phyloP scores from a whole-genome alignment of 2,113 vertebrate genomes.

The Macroglossus sobrinus region DNA sequence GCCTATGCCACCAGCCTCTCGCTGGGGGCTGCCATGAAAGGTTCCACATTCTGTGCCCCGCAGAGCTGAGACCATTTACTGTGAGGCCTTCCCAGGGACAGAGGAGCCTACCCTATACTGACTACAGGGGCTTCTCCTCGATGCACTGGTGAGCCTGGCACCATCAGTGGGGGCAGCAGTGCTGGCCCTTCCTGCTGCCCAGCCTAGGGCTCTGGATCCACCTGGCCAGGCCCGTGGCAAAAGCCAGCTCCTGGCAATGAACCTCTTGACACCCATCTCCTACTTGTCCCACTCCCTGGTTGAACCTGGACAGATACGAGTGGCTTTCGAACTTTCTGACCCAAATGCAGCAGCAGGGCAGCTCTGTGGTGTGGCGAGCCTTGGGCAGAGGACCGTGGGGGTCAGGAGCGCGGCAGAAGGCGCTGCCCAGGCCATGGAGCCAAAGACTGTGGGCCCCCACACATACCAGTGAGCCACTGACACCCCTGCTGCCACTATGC shows the following conservation, averaged over 20 bases:
- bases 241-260: neutral
- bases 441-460: neutral
- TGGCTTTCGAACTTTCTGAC: neutral
- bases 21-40: neutral
- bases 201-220: neutral
- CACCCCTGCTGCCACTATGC: neutral
- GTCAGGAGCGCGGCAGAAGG: neutral
- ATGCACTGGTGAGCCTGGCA: too few relatives aligned
- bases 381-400: neutral
- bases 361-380: rapidly evolving
- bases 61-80: too few relatives aligned
- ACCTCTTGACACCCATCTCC: neutral
- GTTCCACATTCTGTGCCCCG: rapidly evolving
- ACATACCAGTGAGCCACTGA: neutral
- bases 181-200: neutral
- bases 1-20: rapidly evolving
- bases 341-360: neutral
- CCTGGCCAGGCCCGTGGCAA: rapidly evolving
- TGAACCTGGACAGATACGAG: neutral
- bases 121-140: neutral
- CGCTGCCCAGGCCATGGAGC: neutral
- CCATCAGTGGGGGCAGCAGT: too few relatives aligned
- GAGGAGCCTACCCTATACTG: neutral
- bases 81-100: too few relatives aligned
- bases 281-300: neutral